Conservation (phyloP, 2,797 vertebrate species). For the Halcyon smyrnensis region DNA sequence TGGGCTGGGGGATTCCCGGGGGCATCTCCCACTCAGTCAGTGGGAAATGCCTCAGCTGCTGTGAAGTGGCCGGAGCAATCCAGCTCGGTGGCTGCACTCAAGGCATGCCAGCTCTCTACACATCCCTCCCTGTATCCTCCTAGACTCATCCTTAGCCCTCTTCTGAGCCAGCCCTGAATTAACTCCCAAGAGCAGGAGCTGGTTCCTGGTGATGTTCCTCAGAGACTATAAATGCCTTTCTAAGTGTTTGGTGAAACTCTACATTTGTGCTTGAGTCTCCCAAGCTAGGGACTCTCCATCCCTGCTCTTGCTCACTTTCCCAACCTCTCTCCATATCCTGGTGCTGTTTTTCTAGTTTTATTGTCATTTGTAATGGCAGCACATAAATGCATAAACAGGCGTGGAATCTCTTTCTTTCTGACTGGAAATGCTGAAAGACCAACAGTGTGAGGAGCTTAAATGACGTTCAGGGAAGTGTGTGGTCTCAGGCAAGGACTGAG, state of each 20-base stretch:
- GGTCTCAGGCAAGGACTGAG: neutral
- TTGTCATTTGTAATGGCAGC: neutral
- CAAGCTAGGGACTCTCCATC: neutral
- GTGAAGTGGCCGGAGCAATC: fast-evolving
- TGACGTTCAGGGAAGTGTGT: neutral
- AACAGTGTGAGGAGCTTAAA: neutral
- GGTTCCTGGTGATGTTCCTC: neutral
- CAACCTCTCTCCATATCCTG: neutral
- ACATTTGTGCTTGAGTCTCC: neutral
- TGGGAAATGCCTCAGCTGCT: neutral
- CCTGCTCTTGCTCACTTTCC: neutral
- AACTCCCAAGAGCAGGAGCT: neutral
- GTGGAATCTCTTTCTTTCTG: neutral
- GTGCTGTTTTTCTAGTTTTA: neutral
- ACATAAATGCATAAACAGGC: neutral
- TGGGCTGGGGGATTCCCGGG: neutral
- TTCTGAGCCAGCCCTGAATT: neutral
- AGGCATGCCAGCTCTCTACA: neutral
- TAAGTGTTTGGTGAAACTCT: neutral
- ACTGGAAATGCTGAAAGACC: neutral
- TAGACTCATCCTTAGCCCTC: neutral
- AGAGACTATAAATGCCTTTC: neutral
- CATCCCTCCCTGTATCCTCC: neutral
- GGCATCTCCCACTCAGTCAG: neutral
- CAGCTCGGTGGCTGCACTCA: fast-evolving